Percentiles rank a stretch among this genome's conserved stretches.
Evolutionary conservation across 2,888 invertebrate genomes (phyloP).

Genomic region (Stomorhina lunata): DNA sequence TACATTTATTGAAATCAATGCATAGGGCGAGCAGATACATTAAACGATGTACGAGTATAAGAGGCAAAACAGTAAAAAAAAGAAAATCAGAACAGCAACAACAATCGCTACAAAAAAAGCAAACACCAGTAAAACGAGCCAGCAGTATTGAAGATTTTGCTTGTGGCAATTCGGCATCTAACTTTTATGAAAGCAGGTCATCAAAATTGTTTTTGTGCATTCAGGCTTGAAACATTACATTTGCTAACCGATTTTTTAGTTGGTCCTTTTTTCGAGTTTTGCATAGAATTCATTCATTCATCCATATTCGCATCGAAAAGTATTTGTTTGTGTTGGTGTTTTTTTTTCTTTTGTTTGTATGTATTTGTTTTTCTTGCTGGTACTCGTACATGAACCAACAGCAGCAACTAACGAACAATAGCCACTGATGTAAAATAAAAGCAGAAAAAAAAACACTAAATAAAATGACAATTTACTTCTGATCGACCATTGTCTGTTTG

Average conservation of each 20-base stretch:
- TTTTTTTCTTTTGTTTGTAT: slow-evolving; percentile 16
- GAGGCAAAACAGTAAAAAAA: neutral
- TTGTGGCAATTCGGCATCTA: slow-evolving; percentile 21
- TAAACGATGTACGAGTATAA: neutral
- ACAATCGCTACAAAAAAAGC: no score
- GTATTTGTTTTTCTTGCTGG: neutral
- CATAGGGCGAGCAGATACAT: neutral
- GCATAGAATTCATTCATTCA: neutral
- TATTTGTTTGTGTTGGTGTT: neutral
- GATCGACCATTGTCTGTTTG: slow-evolving; percentile 11
- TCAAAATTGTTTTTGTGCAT: slow-evolving; percentile 54
- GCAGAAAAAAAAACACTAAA: neutral
- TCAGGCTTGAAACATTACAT: slow-evolving; percentile 47
- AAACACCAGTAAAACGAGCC: neutral
- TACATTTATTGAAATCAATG: slow-evolving; percentile 14
- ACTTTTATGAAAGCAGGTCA: slow-evolving; percentile 45
- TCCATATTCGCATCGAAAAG: neutral
- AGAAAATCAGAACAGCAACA: no score
- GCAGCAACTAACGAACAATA: slow-evolving; percentile 15
- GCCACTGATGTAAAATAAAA: slow-evolving; percentile 10
- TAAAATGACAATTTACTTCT: slow-evolving; percentile 39
- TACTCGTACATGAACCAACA: neutral
- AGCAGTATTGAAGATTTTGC: neutral
- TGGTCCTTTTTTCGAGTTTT: slow-evolving; percentile 13
- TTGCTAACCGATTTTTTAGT: slow-evolving; percentile 31